Conservation (phyloP, 1,140 invertebrate species). For the Metopolophium dirhodum region DNA sequence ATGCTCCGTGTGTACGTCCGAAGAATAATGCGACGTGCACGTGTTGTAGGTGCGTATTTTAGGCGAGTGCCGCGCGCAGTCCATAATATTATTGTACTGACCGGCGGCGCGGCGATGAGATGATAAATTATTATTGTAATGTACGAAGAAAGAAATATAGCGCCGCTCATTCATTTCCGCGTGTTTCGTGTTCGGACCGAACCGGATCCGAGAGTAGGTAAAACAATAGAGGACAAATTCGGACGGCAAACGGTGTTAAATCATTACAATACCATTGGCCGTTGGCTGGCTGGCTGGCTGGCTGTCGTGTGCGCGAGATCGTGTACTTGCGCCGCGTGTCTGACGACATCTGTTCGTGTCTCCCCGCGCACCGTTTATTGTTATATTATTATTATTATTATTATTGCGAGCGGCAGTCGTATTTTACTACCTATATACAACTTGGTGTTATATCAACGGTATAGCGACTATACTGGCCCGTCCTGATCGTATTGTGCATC, state of each 20-base stretch:
- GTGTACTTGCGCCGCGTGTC: neutral
- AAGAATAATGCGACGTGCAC: neutral
- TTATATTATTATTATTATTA: neutral
- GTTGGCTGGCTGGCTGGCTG: neutral
- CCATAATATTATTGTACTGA: neutral
- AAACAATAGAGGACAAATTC: neutral
- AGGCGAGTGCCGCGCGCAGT: neutral
- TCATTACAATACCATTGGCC: neutral
- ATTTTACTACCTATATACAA: neutral
- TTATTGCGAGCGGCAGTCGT: neutral
- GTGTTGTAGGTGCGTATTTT: neutral
- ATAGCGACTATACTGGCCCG: neutral
- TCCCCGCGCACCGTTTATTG: neutral
- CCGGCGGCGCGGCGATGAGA: too few relatives aligned
- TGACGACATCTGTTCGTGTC: slow-evolving; percentile 38
- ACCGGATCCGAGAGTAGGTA: neutral
- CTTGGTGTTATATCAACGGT: neutral
- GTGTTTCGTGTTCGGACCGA: neutral
- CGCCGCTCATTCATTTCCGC: neutral
- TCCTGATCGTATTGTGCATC: neutral
- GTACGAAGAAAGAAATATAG: neutral
- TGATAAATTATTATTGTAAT: neutral
- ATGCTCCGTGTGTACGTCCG: neutral
- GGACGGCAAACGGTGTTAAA: too few relatives aligned
- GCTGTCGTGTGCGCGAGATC: neutral